phyloP scores from a whole-genome alignment of 2,113 vertebrate species.

The Morone saxatilis region DNA sequence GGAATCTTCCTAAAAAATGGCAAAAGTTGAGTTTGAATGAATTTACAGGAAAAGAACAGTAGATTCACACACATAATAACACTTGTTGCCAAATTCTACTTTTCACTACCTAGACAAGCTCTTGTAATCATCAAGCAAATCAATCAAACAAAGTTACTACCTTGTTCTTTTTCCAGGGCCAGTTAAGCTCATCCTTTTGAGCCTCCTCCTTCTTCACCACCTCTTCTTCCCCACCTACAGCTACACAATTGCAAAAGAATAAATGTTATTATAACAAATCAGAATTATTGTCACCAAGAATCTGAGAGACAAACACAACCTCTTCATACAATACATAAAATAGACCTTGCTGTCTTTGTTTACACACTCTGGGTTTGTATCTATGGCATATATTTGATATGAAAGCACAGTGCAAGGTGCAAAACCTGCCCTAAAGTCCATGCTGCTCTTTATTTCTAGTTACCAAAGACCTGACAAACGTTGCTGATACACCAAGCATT shows the following conservation, averaged over 20 bases:
- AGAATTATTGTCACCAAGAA: background rate
- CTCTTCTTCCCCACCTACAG: constrained; percentile 2
- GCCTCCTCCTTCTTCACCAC: constrained; percentile 58
- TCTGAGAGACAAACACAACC: too few relatives aligned
- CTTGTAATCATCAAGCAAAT: background rate
- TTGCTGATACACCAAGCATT: background rate
- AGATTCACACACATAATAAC: background rate
- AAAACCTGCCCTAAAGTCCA: too few relatives aligned
- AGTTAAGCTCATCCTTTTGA: constrained; percentile 66
- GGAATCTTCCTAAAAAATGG: background rate
- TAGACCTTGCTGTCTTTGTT: background rate
- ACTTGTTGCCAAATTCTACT: background rate
- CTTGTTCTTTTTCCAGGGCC: constrained; percentile 64
- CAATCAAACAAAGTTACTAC: constrained; percentile 9
- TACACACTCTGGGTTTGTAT: background rate
- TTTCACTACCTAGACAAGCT: background rate
- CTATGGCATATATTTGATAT: background rate
- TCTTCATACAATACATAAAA: background rate
- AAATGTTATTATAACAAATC: background rate
- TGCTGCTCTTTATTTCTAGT: background rate
- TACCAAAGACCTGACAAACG: background rate
- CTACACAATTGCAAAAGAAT: constrained; percentile 49
- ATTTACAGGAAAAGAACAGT: background rate
- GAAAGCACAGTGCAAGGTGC: too few relatives aligned
- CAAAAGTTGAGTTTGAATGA: too few relatives aligned